Evolutionary conservation across 2,888 invertebrate genomes (phyloP).

Genomic region (Nomada lathburiana): DNA sequence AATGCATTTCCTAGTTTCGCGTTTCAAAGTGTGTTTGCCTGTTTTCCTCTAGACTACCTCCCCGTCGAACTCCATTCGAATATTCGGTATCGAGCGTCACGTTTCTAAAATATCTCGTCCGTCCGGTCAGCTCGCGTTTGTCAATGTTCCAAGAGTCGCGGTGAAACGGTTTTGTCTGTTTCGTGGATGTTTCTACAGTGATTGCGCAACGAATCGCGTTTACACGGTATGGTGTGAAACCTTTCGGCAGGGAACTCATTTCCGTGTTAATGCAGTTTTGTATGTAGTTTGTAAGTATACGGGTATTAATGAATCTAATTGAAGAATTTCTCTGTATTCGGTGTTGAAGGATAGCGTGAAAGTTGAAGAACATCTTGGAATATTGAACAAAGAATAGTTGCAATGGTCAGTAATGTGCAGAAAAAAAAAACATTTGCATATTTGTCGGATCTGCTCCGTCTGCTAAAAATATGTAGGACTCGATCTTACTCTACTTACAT

Average conservation of each 20-base stretch:
- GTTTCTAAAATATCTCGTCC: conserved; percentile 28
- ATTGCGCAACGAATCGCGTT: conserved; percentile 51
- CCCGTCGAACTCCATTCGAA: not conserved
- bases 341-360: too few species aligned
- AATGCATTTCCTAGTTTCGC: not conserved
- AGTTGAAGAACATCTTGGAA: too few species aligned
- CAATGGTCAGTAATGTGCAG: too few species aligned
- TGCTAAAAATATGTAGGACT: too few species aligned
- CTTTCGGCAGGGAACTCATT: not conserved
- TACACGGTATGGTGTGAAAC: conserved; percentile 3
- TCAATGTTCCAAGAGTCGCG: conserved; percentile 35
- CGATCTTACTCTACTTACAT: too few species aligned
- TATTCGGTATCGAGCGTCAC: conserved; percentile 23
- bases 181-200: conserved; percentile 51
- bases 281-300: too few species aligned
- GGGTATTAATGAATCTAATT: too few species aligned
- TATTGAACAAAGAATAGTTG: too few species aligned
- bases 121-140: not conserved
- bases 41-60: not conserved
- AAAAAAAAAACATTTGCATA: too few species aligned
- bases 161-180: conserved; percentile 20
- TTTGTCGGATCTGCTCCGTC: too few species aligned
- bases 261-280: too few species aligned
- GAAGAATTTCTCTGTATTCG: too few species aligned
- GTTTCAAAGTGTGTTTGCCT: conserved; percentile 15